Evolutionary conservation across 2,797 vertebrate genomes (phyloP), one percentile per base, ranked within the genome.

Genomic region (Pyrocephalus nanus): DNA sequence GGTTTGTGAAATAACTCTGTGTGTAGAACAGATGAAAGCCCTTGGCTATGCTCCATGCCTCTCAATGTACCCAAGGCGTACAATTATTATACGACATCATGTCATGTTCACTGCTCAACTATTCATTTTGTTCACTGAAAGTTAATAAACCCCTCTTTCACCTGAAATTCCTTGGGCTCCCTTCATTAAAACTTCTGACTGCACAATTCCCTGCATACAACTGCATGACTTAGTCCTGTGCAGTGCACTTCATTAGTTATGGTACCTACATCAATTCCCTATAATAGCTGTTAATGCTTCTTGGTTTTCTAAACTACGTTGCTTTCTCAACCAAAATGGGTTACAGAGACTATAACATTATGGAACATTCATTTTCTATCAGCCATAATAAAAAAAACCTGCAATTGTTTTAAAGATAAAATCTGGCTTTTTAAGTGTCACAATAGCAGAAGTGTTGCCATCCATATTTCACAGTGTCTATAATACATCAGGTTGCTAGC

Each of bases 241-340:
- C 47, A 7, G 69, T 67, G 67, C 67, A 96, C 95, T 96, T 97
- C 94, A 95, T 96, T 95, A 96, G 96, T 93, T 76, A 96, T 73
- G 88, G 95, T 84, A 93, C 92, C 80, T 69, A 81, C 90, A 95
- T 94, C 88, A 92, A 86, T 97, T 97, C 97, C 95, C 95, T 90
- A 5, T 61, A 96, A 92, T 74, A 85, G 88, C 84, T 96, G 64
- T 72, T 96, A 96, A 34, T 82, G 83, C 61, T 86, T 91, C 95
- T 94, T 92, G 83, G 73, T 88, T 92, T 93, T 90, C 92, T 74
- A 95, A 88, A 81, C 51, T 86, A 67, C 8, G 17, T 55, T 67
- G 53, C 67, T 84, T 86, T 92, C 85, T 93, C 80, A 84, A 96
- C 83, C 92, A 93, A 91, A 95, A 83, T 57, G 77, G 62, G 91